A percentile compares a stretch with the other conserved stretches of the same genome.
phyloP scores from a whole-genome alignment of 2,797 vertebrate genomes.

The Myioborus melanocephalus region DNA sequence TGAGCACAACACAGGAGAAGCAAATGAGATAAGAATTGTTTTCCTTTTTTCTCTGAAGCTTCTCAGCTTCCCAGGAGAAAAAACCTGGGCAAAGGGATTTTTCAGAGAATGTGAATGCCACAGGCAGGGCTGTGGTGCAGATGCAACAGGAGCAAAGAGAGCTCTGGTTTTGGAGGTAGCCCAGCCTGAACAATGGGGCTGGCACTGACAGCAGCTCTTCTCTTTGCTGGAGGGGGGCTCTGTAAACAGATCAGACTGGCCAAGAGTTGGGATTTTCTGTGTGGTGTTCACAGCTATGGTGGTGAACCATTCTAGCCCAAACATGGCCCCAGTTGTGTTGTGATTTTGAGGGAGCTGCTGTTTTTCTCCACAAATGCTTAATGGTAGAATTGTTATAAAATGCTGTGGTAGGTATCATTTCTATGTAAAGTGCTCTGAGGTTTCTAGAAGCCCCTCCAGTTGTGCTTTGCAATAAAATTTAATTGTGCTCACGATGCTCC shows the following conservation, averaged over 20 bases:
- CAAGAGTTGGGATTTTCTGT: neutral
- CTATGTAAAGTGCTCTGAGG: neutral
- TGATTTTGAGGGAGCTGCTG: neutral
- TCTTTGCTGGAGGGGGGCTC: neutral
- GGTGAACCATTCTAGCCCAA: neutral
- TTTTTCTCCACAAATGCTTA: neutral
- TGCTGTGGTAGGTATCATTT: neutral
- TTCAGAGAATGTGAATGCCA: neutral
- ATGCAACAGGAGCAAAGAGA: neutral
- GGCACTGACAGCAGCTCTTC: neutral
- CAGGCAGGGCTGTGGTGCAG: neutral
- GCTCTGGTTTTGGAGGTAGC: neutral
- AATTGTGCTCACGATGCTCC: constrained; percentile 5
- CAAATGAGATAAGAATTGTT: neutral
- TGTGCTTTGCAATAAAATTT: neutral
- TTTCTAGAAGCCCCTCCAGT: neutral
- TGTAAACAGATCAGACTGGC: neutral
- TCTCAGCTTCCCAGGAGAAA: neutral
- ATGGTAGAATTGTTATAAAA: neutral
- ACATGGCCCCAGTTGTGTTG: neutral
- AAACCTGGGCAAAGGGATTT: neutral
- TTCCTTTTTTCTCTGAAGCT: neutral
- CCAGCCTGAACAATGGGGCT: neutral
- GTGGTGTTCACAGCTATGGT: neutral
- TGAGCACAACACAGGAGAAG: neutral